Evolutionary conservation across 2,113 vertebrate species (phyloP).

Genomic region (Mustelus asterias): DNA sequence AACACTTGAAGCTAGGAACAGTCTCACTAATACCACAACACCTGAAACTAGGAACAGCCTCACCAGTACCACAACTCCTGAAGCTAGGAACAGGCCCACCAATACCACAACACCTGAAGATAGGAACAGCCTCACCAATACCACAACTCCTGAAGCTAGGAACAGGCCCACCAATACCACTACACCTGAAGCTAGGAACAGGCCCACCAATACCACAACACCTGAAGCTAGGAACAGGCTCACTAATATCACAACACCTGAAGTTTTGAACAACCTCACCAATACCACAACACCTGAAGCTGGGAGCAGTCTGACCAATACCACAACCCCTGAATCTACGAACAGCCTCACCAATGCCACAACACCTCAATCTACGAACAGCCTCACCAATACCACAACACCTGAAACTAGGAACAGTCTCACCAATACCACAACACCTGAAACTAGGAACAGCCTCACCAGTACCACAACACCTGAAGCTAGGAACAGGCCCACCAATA

Average conservation of each 20-base stretch:
- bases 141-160: neutral
- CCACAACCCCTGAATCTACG: neutral
- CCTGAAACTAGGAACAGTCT: neutral
- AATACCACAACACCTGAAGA: neutral
- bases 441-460: neutral
- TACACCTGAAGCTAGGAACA: neutral
- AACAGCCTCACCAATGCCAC: neutral
- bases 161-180: neutral
- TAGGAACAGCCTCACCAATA: neutral
- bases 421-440: neutral
- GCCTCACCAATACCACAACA: neutral
- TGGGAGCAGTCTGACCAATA: neutral
- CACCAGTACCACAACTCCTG: neutral
- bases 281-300: neutral
- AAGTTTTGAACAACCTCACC: neutral
- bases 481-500: neutral
- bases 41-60: fast-evolving
- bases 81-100: neutral
- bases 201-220: neutral
- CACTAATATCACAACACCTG: no score
- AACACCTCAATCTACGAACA: neutral
- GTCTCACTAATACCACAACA: neutral
- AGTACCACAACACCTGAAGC: neutral
- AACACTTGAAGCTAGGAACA: neutral
- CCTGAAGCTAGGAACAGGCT: neutral